Evolutionary conservation across 2,888 invertebrate species (phyloP).

Genomic region (Agrochola lychnidis): DNA sequence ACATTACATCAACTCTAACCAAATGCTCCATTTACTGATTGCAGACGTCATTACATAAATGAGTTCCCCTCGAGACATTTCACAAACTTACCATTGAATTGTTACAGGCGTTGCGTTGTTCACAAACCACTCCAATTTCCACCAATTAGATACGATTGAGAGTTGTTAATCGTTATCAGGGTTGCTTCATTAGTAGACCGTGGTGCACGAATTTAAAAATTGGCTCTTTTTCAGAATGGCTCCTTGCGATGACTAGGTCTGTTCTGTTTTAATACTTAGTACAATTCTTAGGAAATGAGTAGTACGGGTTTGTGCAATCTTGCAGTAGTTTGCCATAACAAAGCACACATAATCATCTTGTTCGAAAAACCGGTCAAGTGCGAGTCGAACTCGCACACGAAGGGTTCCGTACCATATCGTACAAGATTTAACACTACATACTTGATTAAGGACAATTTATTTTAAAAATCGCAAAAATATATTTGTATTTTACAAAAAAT

Average conservation of each 20-base stretch:
- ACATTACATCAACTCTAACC: slow-evolving; percentile 60
- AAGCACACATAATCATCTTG: too few relatives aligned
- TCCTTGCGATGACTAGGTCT: too few relatives aligned
- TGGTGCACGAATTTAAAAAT: slow-evolving; percentile 29
- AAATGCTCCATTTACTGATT: slow-evolving; percentile 63
- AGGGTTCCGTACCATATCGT: too few relatives aligned
- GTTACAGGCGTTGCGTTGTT: slow-evolving; percentile 68
- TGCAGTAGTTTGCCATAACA: background rate
- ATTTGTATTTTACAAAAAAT: too few relatives aligned
- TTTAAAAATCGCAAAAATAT: too few relatives aligned
- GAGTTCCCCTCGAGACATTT: slow-evolving; percentile 65
- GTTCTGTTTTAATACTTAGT: background rate
- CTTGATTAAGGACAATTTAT: too few relatives aligned
- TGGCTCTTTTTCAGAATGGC: background rate
- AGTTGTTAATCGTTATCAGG: slow-evolving; percentile 52
- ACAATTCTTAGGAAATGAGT: background rate
- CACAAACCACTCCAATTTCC: slow-evolving; percentile 64
- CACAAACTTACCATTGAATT: slow-evolving; percentile 75
- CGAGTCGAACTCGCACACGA: too few relatives aligned
- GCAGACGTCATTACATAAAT: slow-evolving; percentile 72
- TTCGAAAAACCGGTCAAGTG: too few relatives aligned
- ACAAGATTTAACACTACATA: too few relatives aligned
- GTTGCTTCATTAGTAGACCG: slow-evolving; percentile 50
- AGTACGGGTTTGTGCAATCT: background rate
- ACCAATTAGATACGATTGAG: slow-evolving; percentile 67